Percentiles rank a stretch among this genome's conserved stretches.
Evolutionary conservation across 1,140 invertebrate species (phyloP).

Genomic region (Leptoteleia sp.): DNA sequence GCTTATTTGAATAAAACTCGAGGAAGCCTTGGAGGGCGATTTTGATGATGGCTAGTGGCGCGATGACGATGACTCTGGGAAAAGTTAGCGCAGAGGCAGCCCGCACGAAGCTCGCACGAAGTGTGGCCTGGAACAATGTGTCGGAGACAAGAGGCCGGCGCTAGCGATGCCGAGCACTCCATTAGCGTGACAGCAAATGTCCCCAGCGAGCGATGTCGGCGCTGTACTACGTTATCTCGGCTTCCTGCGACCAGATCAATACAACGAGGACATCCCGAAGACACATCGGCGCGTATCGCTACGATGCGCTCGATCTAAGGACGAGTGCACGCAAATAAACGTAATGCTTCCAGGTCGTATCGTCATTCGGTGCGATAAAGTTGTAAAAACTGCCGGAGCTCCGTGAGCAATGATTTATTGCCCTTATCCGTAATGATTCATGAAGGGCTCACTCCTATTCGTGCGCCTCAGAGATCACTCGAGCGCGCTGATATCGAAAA

Average conservation of each 20-base stretch:
- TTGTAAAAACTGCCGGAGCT: constrained; percentile 64
- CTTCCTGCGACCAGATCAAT: constrained; percentile 64
- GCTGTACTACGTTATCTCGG: constrained; percentile 60
- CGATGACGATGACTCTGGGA: no score
- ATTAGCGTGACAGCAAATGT: constrained; percentile 73
- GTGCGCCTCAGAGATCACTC: constrained; percentile 67
- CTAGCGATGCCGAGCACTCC: constrained; percentile 71
- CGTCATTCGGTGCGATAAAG: constrained; percentile 65
- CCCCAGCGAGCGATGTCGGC: constrained; percentile 67
- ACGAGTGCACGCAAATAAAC: constrained; percentile 67
- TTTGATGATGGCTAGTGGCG: no score
- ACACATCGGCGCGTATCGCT: constrained; percentile 63
- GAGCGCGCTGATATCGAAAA: constrained; percentile 68
- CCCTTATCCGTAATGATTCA: constrained; percentile 69
- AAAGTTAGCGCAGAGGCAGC: no score
- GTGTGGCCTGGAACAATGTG: constrained; percentile 55
- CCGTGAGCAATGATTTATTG: constrained; percentile 67
- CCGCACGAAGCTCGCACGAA: constrained; percentile 17
- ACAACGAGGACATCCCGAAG: constrained; percentile 65
- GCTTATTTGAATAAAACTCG: no score
- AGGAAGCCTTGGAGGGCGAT: no score
- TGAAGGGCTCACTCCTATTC: constrained; percentile 55
- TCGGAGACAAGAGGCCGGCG: constrained; percentile 67
- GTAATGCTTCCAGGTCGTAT: constrained; percentile 68
- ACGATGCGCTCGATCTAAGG: constrained; percentile 64